Evolutionary conservation across 2,113 vertebrate genomes (phyloP).

Genomic region (Xiphophorus couchianus): DNA sequence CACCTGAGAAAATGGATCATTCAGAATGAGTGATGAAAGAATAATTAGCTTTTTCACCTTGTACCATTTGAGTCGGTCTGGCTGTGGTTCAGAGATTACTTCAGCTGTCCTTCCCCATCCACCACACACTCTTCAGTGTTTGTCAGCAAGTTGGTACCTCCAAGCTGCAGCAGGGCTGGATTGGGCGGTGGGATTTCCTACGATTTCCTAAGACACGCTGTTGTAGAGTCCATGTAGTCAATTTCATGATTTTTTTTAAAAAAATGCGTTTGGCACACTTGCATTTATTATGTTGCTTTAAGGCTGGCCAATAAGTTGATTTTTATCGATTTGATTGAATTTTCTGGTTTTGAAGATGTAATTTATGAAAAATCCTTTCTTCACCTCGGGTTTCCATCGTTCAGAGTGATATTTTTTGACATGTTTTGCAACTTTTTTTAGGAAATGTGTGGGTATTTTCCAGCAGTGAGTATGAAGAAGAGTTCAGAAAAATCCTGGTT

Average conservation of each 20-base stretch:
- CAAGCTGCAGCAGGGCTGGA: too few species aligned
- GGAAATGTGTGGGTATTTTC: not conserved
- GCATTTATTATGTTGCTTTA: too few species aligned
- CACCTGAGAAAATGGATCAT: slow-evolving; percentile 17
- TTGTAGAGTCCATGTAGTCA: too few species aligned
- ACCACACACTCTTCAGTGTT: not conserved
- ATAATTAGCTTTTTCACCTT: slow-evolving; percentile 41
- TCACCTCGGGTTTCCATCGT: too few species aligned
- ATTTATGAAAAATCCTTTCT: too few species aligned
- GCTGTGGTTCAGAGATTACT: not conserved
- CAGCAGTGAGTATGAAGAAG: not conserved
- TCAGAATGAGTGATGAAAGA: slow-evolving; percentile 45
- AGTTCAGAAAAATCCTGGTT: not conserved
- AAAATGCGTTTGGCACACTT: too few species aligned
- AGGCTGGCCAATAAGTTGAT: too few species aligned
- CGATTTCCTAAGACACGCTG: too few species aligned
- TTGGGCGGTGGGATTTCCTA: not conserved
- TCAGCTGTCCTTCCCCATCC: not conserved
- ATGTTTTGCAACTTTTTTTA: not conserved
- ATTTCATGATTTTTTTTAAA: too few species aligned
- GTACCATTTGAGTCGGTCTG: not conserved
- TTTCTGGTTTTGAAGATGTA: too few species aligned
- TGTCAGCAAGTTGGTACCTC: not conserved
- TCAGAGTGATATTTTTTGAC: too few species aligned
- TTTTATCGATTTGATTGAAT: too few species aligned